These are phyloP conservation scores for Drosophila nr. medialis DNA, from an alignment of 2,888 invertebrate genomes.

Conservation along the genomic window DNA sequence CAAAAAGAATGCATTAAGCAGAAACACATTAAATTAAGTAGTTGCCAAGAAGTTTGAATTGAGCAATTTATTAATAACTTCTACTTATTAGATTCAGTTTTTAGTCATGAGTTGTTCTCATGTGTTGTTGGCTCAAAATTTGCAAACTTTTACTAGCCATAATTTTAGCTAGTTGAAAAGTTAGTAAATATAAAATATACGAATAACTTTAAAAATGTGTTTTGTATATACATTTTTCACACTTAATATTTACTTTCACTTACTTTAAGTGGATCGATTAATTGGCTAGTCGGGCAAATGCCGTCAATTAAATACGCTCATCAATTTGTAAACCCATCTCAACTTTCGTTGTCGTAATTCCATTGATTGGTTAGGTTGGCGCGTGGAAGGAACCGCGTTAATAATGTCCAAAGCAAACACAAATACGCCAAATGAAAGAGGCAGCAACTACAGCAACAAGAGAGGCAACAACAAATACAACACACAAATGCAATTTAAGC, in stretches of 20 bases:
- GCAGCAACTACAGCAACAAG: slow-evolving; percentile 11
- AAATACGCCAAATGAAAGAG: slow-evolving; percentile 41
- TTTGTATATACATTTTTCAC: neutral
- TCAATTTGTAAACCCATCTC: neutral
- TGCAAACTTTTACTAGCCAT: neutral
- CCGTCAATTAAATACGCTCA: slow-evolving; percentile 6
- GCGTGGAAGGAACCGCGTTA: slow-evolving; percentile 35
- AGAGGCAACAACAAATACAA: slow-evolving; percentile 1
- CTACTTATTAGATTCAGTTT: neutral
- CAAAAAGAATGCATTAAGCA: neutral
- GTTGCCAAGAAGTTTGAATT: neutral
- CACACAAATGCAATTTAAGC: slow-evolving; percentile 62
- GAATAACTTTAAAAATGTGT: neutral
- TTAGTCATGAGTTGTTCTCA: neutral
- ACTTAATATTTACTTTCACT: neutral
- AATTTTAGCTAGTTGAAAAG: neutral
- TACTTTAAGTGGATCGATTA: slow-evolving; percentile 7
- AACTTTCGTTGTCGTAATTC: slow-evolving; percentile 13
- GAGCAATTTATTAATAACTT: neutral
- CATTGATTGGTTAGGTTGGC: slow-evolving; percentile 32
- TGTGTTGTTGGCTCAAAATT: neutral
- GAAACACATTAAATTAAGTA: neutral
- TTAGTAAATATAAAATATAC: neutral
- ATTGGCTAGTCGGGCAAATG: slow-evolving; percentile 6
- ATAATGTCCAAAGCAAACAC: slow-evolving; percentile 61